Evolutionary conservation across 2,888 invertebrate genomes (phyloP), one percentile per base, ranked within the genome.

Genomic region (Philopedon plagiatum): DNA sequence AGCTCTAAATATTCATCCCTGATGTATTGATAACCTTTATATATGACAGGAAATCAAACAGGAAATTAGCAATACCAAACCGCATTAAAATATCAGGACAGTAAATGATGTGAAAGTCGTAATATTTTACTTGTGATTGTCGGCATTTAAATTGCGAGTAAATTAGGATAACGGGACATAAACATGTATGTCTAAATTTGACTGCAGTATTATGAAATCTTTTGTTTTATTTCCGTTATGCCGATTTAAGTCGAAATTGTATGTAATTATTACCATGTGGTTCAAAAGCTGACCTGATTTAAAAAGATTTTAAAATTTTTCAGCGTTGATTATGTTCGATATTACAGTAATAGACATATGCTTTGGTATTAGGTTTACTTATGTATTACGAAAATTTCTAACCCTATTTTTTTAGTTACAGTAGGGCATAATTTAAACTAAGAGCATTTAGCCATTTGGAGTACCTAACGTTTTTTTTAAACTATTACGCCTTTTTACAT

Each of bases 71-170:
- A 23, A 15, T 13, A 34, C 39, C 39, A 39, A 46, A 23, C 9
- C 11, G 11, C 34, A 9, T n/a, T 39, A 23, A 46, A 46, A 46
- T 46, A 46, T 46, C 46, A 21, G 21, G 23, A 46, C 46, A 46
- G 46, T 23, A 23, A 46, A 46, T 5, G 46, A 46, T 46, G 46
- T 46, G 46, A 46, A 46, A 46, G 46, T 46, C 46, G 23, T 23
- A 46, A 46, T 46, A 46, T 46, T 46, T 21, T 4, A 23, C 23
- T 21, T 46, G 46, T 46, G 46, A 46, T 46, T 46, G 46, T 46
- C n/a, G 46, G 46, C 23, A 23, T 46, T 46, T 46, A 46, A 46
- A 23, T 46, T 46, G n/a, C 46, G 8, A 23, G 7, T n/a, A 46
- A 23, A 23, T 46, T 19, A 21, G n/a, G 11, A 23, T 46, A 46